Evolutionary conservation across 2,888 invertebrate genomes (phyloP).

Genomic region (Drosophila testacea): DNA sequence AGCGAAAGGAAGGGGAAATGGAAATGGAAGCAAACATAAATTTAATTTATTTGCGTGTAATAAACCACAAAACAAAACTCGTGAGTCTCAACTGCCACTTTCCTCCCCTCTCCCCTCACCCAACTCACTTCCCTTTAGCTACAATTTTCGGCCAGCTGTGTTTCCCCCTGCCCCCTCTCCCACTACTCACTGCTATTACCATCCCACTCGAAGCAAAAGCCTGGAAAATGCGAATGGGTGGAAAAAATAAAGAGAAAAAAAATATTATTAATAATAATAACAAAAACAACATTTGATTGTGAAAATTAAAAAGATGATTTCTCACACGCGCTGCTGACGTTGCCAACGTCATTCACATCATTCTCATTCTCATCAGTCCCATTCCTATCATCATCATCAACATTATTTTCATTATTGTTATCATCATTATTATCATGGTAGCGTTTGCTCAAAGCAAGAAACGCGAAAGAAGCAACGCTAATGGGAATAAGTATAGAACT

Average conservation of each 20-base stretch:
- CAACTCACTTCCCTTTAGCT: not conserved
- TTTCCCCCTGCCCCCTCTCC: not conserved
- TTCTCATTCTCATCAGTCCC: slow-evolving; percentile 25
- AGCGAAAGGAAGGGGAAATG: slow-evolving; percentile 9
- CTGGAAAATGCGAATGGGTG: slow-evolving; percentile 39
- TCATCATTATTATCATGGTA: slow-evolving; percentile 18
- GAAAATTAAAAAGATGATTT: slow-evolving; percentile 81
- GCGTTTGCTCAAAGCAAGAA: slow-evolving; percentile 19
- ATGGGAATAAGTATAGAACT: slow-evolving; percentile 32
- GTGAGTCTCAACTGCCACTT: slow-evolving; percentile 20
- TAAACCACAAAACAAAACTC: slow-evolving; percentile 78
- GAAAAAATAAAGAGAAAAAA: slow-evolving; percentile 26
- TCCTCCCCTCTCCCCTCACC: not conserved
- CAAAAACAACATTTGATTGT: slow-evolving; percentile 73
- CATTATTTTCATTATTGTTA: slow-evolving; percentile 34
- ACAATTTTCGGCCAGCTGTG: slow-evolving; percentile 51
- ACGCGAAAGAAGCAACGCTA: slow-evolving; percentile 35
- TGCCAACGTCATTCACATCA: slow-evolving; percentile 43
- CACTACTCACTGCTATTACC: not conserved
- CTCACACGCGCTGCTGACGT: slow-evolving; percentile 68
- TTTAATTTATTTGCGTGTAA: slow-evolving; percentile 81
- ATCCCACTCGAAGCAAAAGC: slow-evolving; percentile 9
- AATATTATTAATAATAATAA: slow-evolving; percentile 48
- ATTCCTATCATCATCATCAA: slow-evolving; percentile 20
- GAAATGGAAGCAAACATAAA: slow-evolving; percentile 74